Conservation (phyloP, 2,113 vertebrate genomes). For the Chloroceryle aenea region DNA sequence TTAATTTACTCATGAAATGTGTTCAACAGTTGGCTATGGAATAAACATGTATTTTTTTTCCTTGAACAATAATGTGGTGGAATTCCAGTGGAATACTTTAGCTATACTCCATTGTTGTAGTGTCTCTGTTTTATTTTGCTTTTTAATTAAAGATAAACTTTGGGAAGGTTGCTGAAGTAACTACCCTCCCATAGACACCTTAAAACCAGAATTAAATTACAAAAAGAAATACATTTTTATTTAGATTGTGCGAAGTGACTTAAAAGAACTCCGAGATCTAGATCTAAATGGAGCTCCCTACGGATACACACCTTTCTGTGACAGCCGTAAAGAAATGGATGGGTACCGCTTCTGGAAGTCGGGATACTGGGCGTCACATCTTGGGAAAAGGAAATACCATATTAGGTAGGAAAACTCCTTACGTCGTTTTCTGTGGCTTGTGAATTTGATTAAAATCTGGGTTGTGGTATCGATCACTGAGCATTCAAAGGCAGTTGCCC, state of each 20-base stretch:
- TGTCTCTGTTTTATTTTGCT: background rate
- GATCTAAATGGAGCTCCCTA: slow-evolving; percentile 92
- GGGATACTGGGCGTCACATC: slow-evolving; percentile 95
- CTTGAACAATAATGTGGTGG: background rate
- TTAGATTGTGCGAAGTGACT: slow-evolving; percentile 93
- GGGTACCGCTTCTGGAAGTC: slow-evolving; percentile 98
- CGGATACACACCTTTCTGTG: slow-evolving; percentile 96
- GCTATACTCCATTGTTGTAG: background rate
- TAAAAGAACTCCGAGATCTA: slow-evolving; percentile 90
- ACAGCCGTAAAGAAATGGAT: slow-evolving; percentile 95
- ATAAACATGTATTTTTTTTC: background rate
- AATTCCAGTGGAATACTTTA: background rate
- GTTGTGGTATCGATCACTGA: background rate
- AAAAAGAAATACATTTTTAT: background rate
- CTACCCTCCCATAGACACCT: background rate
- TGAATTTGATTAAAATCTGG: background rate
- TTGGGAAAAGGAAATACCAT: slow-evolving; percentile 91
- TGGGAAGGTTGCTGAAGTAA: background rate
- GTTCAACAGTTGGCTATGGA: background rate
- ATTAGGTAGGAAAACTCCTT: slow-evolving; percentile 83
- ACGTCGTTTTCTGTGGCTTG: background rate
- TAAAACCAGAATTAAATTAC: background rate
- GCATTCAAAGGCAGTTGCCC: background rate
- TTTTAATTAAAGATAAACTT: background rate
- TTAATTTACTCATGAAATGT: background rate